These are phyloP conservation scores for Gymnopithys bicolor DNA, from an alignment of 2,797 vertebrate species.

Conservation along the genomic window DNA sequence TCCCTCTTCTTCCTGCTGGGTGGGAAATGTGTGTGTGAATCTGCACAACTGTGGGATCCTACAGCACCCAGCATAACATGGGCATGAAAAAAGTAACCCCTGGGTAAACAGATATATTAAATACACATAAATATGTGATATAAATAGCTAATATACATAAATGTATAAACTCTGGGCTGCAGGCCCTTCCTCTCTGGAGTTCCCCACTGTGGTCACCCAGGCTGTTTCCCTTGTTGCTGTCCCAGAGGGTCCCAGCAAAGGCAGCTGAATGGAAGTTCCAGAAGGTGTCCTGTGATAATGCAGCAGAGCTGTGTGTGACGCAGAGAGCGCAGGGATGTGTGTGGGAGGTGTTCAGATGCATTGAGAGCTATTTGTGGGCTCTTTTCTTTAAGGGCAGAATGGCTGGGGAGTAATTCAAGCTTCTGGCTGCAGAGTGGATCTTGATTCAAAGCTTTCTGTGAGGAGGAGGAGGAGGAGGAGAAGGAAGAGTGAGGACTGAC, in stretches of 20 bases:
- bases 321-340: neutral
- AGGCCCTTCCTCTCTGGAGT: neutral
- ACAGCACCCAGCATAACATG: neutral
- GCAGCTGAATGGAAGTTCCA: neutral
- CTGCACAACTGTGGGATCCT: fast-evolving
- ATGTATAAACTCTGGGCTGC: neutral
- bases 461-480: neutral
- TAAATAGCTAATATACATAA: neutral
- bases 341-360: conserved; percentile 45
- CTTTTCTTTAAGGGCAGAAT: conserved; percentile 31
- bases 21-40: neutral
- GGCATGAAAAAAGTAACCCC: neutral
- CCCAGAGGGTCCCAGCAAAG: neutral
- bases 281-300: neutral
- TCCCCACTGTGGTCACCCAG: fast-evolving
- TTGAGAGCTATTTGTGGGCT: conserved; percentile 29
- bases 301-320: neutral
- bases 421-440: conserved; percentile 24
- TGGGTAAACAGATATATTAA: neutral
- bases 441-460: conserved; percentile 16
- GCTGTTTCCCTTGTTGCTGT: neutral
- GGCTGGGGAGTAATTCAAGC: conserved; percentile 22
- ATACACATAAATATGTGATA: neutral
- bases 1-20: neutral
- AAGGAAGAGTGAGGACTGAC: neutral